Base-by-base conservation (phyloP, 1,140 invertebrate genomes). In the Hermetia illucens region DNA sequence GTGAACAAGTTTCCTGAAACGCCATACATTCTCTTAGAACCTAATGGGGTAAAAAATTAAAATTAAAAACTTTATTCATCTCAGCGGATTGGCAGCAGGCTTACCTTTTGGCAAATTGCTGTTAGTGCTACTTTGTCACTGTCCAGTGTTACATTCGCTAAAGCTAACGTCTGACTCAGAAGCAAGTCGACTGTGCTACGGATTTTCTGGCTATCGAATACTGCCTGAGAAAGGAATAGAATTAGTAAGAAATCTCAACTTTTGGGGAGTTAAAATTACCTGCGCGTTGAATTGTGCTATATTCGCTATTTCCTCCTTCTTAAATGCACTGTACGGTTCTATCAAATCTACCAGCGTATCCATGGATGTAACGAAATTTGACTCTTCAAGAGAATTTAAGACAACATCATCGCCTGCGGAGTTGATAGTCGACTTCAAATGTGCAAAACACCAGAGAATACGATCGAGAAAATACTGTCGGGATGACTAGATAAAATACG, bases 101-200 rank as follows among this genome's bases (percentile, higher is more conserved):
- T n/a, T n/a, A n/a, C 54, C 46, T 56, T 58, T 34, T 58, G 55
- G 16, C 55, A 58, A 0, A 58, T 40, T 1, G 55, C 53, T 45
- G 51, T 58, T 1, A 58, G 34, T 2, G 49, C 55, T n/a, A 43
- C 47, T 35, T 58, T 58, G 36, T 58, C 55, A 21, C 52, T 40
- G 2, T 49, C 33, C 19, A 58, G 20, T 1, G 55, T 49, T 2
- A 58, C 55, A 52, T 58, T 58, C 4, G 55, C 55, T 32, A 58
- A 53, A 0, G 53, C 51, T 18, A 58, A 35, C 2, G 52, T 41
- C 31, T 58, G 55, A 4, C 55, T 44, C 15, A 58, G 21, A 3
- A 57, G 33, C n/a, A 45, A 24, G 39, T 58, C 51, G 4, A 58
- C 41, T 12, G 45, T 34, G 4, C 21, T 10, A 17, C 54, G 47